phyloP scores from a whole-genome alignment of 2,888 invertebrate genomes.

The Amphimallon solstitiale region DNA sequence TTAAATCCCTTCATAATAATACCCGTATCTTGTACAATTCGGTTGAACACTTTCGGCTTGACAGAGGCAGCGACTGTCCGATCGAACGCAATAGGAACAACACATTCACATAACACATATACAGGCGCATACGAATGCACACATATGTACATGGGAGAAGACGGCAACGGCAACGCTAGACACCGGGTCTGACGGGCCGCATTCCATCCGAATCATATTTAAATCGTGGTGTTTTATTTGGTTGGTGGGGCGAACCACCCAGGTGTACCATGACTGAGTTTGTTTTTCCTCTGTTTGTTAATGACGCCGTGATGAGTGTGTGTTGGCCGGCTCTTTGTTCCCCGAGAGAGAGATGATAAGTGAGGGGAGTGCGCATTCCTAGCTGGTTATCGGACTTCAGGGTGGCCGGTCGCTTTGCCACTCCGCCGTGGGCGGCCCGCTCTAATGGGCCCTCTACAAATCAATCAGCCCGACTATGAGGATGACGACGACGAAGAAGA shows the following conservation, averaged over 20 bases:
- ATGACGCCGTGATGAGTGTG: slow-evolving; percentile 63
- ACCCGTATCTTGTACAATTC: too few species aligned
- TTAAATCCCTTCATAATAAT: too few species aligned
- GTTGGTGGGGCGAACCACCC: slow-evolving; percentile 58
- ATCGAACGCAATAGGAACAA: too few species aligned
- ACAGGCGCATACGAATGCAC: too few species aligned
- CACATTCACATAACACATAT: too few species aligned
- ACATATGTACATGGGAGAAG: too few species aligned
- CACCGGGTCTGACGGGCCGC: slow-evolving; percentile 60
- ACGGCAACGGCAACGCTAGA: slow-evolving; percentile 49
- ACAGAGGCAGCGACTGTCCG: too few species aligned
- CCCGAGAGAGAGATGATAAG: slow-evolving; percentile 47
- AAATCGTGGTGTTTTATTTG: slow-evolving; percentile 54
- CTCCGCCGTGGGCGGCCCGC: slow-evolving; percentile 57
- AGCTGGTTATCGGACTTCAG: slow-evolving; percentile 59
- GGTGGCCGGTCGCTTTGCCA: slow-evolving; percentile 56
- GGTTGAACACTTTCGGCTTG: too few species aligned
- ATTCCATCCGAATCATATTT: slow-evolving; percentile 59
- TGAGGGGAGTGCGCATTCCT: slow-evolving; percentile 53
- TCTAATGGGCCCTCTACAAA: slow-evolving; percentile 59
- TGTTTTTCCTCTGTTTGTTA: slow-evolving; percentile 64
- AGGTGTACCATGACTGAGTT: slow-evolving; percentile 62
- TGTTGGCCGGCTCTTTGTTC: slow-evolving; percentile 54
- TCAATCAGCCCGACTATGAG: slow-evolving; percentile 54
- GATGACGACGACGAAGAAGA: too few species aligned